phyloP scores from a whole-genome alignment of 2,797 vertebrate species.

The Centropyge bicolor region DNA sequence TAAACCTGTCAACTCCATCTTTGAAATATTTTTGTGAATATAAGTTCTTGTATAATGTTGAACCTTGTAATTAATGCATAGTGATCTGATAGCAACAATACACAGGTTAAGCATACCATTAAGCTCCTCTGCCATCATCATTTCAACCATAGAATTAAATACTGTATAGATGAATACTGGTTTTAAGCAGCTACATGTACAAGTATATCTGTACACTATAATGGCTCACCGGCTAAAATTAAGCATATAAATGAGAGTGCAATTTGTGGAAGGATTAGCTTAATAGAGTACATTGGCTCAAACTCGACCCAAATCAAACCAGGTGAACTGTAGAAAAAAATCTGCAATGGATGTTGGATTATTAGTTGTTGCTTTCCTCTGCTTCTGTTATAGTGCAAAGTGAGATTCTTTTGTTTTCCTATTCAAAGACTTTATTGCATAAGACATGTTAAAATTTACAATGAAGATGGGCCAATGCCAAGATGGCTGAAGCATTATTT shows the following conservation, averaged over 20 bases:
- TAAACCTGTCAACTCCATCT: background rate
- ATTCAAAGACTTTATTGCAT: conserved; percentile 47
- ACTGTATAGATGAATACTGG: background rate
- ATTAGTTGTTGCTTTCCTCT: too few relatives aligned
- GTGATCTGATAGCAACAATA: background rate
- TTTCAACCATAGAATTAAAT: background rate
- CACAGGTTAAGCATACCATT: too few relatives aligned
- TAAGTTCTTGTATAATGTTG: background rate
- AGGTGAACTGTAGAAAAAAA: background rate
- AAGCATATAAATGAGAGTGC: background rate
- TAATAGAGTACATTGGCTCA: background rate
- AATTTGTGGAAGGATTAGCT: background rate
- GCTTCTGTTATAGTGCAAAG: background rate
- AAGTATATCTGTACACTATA: background rate
- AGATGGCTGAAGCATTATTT: background rate
- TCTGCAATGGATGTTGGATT: background rate
- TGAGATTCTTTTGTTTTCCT: background rate
- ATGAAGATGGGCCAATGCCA: background rate
- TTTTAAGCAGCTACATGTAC: background rate
- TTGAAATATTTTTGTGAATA: background rate
- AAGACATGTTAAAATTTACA: conserved; percentile 32
- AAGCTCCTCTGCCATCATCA: background rate
- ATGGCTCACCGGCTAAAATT: background rate
- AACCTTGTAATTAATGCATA: background rate
- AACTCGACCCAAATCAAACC: background rate